Percentiles rank a stretch among this genome's conserved stretches.
Conservation (phyloP, 1,140 invertebrate species). For the Drosophila bocqueti region DNA sequence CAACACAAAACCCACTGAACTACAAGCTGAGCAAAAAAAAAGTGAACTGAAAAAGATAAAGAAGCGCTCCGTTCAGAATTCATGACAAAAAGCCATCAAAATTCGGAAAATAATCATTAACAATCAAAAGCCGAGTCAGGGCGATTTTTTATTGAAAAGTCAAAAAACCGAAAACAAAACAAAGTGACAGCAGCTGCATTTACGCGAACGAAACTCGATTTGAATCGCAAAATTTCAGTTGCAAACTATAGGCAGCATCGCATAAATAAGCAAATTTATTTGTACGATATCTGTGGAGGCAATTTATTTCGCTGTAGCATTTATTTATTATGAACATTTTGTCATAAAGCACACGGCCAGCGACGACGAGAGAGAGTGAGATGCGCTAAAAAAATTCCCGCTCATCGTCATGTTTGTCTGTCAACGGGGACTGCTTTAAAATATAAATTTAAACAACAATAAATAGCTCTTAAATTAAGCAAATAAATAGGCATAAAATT, state of each 20-base stretch:
- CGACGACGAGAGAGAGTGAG: constrained; percentile 4
- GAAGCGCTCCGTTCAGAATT: constrained; percentile 39
- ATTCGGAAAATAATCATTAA: constrained; percentile 61
- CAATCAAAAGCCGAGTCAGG: constrained; percentile 59
- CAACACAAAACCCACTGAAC: constrained; percentile 21
- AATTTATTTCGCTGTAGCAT: constrained; percentile 66
- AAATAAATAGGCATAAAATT: constrained; percentile 58
- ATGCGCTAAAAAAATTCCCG: constrained; percentile 38
- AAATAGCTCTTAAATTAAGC: constrained; percentile 53
- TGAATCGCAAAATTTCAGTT: constrained; percentile 44
- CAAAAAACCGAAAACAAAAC: constrained; percentile 30
- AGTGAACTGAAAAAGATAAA: constrained; percentile 24
- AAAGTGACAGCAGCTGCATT: constrained; percentile 69
- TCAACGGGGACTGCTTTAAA: constrained; percentile 52
- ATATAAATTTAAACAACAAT: constrained; percentile 39
- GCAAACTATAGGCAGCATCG: constrained; percentile 67
- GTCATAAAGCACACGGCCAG: constrained; percentile 65
- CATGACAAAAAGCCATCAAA: constrained; percentile 72
- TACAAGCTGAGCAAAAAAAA: constrained; percentile 13
- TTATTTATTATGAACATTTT: constrained; percentile 78
- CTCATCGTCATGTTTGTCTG: constrained; percentile 66
- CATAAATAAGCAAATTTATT: constrained; percentile 67
- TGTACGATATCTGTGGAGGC: constrained; percentile 52
- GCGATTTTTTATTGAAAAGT: constrained; percentile 63
- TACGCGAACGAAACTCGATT: constrained; percentile 62